phyloP scores from a whole-genome alignment of 2,113 vertebrate species.

The Microcebus tavaratra region DNA sequence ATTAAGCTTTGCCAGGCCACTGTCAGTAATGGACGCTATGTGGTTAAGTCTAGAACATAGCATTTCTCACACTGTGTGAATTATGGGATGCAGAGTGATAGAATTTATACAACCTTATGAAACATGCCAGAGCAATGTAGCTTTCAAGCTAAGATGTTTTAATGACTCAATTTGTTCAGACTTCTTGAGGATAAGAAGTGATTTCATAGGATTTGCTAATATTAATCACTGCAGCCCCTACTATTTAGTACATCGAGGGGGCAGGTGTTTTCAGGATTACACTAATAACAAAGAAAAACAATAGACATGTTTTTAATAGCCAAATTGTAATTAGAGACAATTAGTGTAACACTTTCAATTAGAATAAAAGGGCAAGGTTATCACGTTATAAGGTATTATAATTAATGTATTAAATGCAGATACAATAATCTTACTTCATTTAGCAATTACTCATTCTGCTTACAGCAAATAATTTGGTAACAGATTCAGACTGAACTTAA shows the following conservation, averaged over 20 bases:
- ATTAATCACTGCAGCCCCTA: conserved; percentile 38
- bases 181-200: conserved; percentile 60
- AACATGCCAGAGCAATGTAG: conserved; percentile 17
- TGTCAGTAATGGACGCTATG: neutral
- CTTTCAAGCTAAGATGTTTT: conserved; percentile 51
- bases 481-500: conserved; percentile 38
- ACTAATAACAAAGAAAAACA: conserved; percentile 63
- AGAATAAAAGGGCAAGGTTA: conserved; percentile 63
- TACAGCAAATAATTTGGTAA: conserved; percentile 57
- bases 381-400: conserved; percentile 54
- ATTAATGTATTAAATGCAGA: conserved; percentile 69
- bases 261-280: conserved; percentile 67
- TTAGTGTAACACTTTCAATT: conserved; percentile 65
- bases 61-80: neutral
- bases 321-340: conserved; percentile 69
- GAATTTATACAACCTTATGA: conserved; percentile 31
- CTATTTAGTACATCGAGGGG: neutral
- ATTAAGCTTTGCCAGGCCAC: neutral
- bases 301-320: conserved; percentile 51
- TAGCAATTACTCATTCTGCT: conserved; percentile 56
- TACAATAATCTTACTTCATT: conserved; percentile 49
- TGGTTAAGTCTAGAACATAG: neutral
- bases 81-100: neutral
- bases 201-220: conserved; percentile 48
- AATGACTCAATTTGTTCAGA: conserved; percentile 64